These are phyloP conservation scores for Sylvicola cinctus DNA, from an alignment of 2,888 invertebrate genomes.

Conservation along the genomic window DNA sequence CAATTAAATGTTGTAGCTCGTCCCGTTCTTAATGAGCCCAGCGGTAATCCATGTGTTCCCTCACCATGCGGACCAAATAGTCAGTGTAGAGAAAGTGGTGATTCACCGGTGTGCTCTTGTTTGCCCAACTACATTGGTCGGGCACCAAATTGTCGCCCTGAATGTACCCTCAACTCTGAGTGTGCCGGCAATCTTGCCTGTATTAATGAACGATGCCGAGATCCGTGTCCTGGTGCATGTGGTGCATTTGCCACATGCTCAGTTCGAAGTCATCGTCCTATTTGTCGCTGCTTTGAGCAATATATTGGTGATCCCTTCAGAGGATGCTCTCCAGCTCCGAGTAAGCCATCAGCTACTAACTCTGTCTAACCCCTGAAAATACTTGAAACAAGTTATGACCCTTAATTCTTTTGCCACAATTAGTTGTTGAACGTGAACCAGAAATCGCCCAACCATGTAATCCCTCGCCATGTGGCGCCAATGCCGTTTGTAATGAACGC, in stretches of 20 bases:
- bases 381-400: too few species aligned
- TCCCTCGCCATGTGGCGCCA: constrained; percentile 72
- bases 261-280: constrained; percentile 65
- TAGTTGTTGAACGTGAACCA: constrained; percentile 35
- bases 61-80: constrained; percentile 73
- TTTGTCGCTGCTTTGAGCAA: constrained; percentile 60
- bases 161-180: constrained; percentile 68
- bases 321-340: constrained; percentile 38
- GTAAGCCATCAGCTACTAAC: constrained; percentile 22
- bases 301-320: constrained; percentile 72
- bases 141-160: constrained; percentile 69
- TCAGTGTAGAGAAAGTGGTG: constrained; percentile 55
- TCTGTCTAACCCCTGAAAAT: not conserved
- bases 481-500: constrained; percentile 62
- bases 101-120: constrained; percentile 63
- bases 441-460: constrained; percentile 52
- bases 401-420: too few species aligned
- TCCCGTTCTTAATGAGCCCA: constrained; percentile 19
- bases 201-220: constrained; percentile 57
- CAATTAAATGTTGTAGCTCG: constrained; percentile 5
- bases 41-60: constrained; percentile 54
- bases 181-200: constrained; percentile 70
- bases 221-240: constrained; percentile 72
- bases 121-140: constrained; percentile 57
- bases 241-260: constrained; percentile 56